phyloP scores from a whole-genome alignment of 2,797 vertebrate species.

The Clarias platycephalus region DNA sequence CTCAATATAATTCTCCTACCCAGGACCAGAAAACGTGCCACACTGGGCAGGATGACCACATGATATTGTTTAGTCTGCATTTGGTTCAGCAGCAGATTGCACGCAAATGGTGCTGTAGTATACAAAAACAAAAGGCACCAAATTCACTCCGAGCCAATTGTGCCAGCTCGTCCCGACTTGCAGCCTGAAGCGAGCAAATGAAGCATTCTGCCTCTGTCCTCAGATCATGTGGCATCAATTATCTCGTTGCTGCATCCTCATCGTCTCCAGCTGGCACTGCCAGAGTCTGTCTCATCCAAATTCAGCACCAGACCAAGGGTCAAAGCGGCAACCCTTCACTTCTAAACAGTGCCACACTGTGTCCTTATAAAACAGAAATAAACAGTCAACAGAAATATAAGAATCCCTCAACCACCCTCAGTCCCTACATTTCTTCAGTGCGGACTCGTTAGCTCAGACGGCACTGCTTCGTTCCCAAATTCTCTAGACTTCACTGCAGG shows the following conservation, averaged over 20 bases:
- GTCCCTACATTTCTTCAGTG: constrained; percentile 3
- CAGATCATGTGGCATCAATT: constrained; percentile 32
- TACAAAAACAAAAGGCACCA: constrained; percentile 1
- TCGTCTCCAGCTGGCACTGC: constrained; percentile 5
- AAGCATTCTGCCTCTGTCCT: constrained; percentile 23
- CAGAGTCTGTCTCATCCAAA: constrained; percentile 3
- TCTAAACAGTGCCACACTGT: background rate
- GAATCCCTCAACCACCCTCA: constrained; percentile 10
- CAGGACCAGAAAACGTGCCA: constrained; percentile 1
- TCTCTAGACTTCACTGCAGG: constrained; percentile 17
- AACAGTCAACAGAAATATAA: constrained; percentile 49
- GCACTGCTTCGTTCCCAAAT: background rate
- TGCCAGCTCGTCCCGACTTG: constrained; percentile 18
- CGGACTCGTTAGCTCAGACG: constrained; percentile 31
- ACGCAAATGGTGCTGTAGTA: background rate
- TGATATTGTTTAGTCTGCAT: background rate
- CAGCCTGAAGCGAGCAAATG: constrained; percentile 20
- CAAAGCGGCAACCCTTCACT: background rate
- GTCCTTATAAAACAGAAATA: background rate
- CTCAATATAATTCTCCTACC: background rate
- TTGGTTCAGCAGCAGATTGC: constrained; percentile 12
- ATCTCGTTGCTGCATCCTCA: constrained; percentile 5
- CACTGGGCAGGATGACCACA: background rate
- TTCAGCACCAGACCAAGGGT: background rate
- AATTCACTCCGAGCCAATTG: background rate